phyloP scores from a whole-genome alignment of 1,140 invertebrate genomes.

The Lerema accius region DNA sequence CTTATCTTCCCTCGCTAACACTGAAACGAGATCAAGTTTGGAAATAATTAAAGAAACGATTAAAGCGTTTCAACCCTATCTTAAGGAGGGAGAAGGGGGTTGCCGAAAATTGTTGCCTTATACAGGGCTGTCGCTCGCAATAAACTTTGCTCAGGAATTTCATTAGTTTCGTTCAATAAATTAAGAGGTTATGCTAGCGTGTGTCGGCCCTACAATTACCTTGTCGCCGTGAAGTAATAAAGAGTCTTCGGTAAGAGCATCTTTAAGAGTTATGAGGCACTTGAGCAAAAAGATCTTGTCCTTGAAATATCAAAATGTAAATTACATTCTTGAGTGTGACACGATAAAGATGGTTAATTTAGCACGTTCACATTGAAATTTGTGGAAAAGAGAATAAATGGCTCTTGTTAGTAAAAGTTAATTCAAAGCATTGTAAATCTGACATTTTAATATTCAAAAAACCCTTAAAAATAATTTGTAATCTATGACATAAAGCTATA shows the following conservation, averaged over 20 bases:
- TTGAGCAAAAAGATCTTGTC: neutral
- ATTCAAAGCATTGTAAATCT: neutral
- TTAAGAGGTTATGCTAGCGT: slow-evolving; percentile 81
- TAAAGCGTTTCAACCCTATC: slow-evolving; percentile 59
- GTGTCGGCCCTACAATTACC: slow-evolving; percentile 80
- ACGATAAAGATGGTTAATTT: neutral
- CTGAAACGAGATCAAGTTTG: slow-evolving; percentile 50
- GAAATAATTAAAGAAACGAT: slow-evolving; percentile 80
- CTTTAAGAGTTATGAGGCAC: slow-evolving; percentile 44
- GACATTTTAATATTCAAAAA: too few relatives aligned
- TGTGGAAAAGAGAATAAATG: neutral
- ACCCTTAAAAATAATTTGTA: too few relatives aligned
- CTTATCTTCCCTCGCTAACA: neutral
- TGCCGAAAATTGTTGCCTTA: slow-evolving; percentile 70
- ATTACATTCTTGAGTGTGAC: neutral
- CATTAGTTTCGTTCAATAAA: slow-evolving; percentile 82
- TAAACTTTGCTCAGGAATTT: slow-evolving; percentile 80
- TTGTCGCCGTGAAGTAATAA: slow-evolving; percentile 74
- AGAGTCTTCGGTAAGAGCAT: slow-evolving; percentile 56
- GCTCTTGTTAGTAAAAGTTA: neutral
- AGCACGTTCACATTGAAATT: neutral
- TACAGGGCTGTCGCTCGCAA: slow-evolving; percentile 72
- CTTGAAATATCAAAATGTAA: slow-evolving; percentile 12
- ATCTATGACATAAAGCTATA: too few relatives aligned
- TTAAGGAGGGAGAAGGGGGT: slow-evolving; percentile 24